Evolutionary conservation across 2,888 invertebrate genomes (phyloP), one percentile per base, ranked within the genome.

Genomic region (Lochmaea capreae): DNA sequence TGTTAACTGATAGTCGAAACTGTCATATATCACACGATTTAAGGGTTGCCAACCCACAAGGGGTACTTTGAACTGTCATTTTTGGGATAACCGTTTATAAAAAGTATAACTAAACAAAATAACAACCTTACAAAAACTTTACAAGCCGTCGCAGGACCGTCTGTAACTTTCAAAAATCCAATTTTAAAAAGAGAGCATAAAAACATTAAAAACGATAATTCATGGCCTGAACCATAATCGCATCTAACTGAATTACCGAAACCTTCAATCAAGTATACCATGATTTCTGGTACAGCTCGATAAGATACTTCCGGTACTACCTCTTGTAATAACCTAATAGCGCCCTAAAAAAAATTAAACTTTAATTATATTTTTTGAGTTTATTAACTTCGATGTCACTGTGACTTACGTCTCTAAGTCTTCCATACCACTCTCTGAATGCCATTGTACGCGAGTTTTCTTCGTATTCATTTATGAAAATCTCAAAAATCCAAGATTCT

Each of bases 181-280:
- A 98, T 93, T 90, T 98, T 97, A 85, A 94, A 98, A 63, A 99
- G 89, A 81, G 96, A 96, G 84, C 96, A 97, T 8, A 99, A 87
- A 83, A 99, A 98, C 92, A 99, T 97, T 11, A 97, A 87, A 87
- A 99, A 99, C 3, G 96, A 91, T 88, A 98, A 92, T 88, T 99
- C 99, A 87, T 99, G 99, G 0, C 99, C 99, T 39, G 99, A 99
- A 42, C 99, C 99, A 88, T 99, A 99, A 87, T 99, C 99, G 83
- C 99, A 99, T 80, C 99, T 91, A 0, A 97, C 98, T 1, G 94
- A 89, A 89, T 99, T 99, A 2, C 99, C 99, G 88, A 99, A 96
- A 71, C 96, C 92, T 86, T 99, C 99, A 71, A 92, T 90, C 57
- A 99, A 89, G 86, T 99, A 99, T 0, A 92, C 89, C 79, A 92